A percentile compares a stretch with the other conserved stretches of the same genome.
Evolutionary conservation across 1,140 invertebrate genomes (phyloP).

Genomic region (Popillia japonica): DNA sequence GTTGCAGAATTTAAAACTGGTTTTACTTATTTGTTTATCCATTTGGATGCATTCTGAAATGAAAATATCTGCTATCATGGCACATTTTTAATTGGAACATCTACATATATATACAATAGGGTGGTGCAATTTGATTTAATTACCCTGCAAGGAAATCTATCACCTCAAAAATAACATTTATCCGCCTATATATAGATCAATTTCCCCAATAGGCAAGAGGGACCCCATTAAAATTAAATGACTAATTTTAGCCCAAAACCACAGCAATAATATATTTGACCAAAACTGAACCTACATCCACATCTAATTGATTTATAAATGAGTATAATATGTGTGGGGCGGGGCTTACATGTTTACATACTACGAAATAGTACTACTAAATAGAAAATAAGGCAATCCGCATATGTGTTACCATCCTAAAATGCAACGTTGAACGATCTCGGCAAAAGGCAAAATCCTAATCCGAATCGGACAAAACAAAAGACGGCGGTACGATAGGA

Average conservation of each 20-base stretch:
- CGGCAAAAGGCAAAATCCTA: not conserved
- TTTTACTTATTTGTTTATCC: slow-evolving; percentile 44
- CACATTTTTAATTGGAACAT: not conserved
- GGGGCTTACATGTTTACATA: slow-evolving; percentile 56
- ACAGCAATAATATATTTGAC: not conserved
- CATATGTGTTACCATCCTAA: slow-evolving; percentile 26
- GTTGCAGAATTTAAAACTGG: slow-evolving; percentile 33
- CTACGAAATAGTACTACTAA: slow-evolving; percentile 35
- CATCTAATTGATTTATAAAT: slow-evolving; percentile 52
- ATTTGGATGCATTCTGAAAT: slow-evolving; percentile 51
- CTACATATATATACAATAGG: too few species aligned
- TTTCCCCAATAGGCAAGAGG: not conserved
- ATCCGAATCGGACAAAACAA: slow-evolving; percentile 7
- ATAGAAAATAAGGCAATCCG: not conserved
- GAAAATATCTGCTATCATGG: slow-evolving; percentile 4
- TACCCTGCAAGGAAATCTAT: too few species aligned
- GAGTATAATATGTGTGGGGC: slow-evolving; percentile 51
- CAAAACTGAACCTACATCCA: not conserved
- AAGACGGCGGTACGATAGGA: not conserved
- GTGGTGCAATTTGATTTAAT: not conserved
- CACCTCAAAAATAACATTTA: too few species aligned
- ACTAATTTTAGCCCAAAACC: not conserved
- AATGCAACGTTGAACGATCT: not conserved
- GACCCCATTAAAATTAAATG: not conserved
- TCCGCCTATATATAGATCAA: not conserved